These are phyloP conservation scores for Pelobates fuscus DNA, from an alignment of 2,113 vertebrate species.

Conservation along the genomic window DNA sequence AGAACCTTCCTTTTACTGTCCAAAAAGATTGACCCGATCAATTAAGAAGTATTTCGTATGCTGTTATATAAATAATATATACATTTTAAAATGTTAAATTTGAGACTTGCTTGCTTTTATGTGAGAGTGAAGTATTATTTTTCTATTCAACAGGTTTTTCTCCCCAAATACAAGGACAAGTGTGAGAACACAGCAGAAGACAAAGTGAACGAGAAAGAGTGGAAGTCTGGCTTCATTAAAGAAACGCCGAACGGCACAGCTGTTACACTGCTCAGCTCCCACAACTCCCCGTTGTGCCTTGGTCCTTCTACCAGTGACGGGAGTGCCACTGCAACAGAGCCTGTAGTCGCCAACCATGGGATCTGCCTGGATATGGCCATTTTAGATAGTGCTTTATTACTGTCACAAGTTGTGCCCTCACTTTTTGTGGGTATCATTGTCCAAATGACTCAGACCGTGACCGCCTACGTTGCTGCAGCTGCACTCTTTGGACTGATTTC, in stretches of 20 bases:
- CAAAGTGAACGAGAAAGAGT: slow-evolving; percentile 49
- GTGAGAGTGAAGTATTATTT: neutral
- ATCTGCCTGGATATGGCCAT: slow-evolving; percentile 85
- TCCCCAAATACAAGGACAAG: slow-evolving; percentile 69
- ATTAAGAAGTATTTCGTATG: too few species aligned
- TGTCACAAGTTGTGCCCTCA: slow-evolving; percentile 83
- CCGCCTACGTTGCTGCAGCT: slow-evolving; percentile 78
- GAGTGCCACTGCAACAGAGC: slow-evolving; percentile 58
- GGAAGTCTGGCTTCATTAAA: slow-evolving; percentile 59
- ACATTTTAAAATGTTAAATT: too few species aligned
- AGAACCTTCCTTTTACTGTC: too few species aligned
- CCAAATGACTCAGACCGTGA: slow-evolving; percentile 77
- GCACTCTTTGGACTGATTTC: slow-evolving; percentile 74
- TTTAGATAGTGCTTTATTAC: slow-evolving; percentile 83
- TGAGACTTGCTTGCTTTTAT: too few species aligned
- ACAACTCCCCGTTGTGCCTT: slow-evolving; percentile 58
- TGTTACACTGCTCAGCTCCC: slow-evolving; percentile 50
- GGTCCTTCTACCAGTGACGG: slow-evolving; percentile 66
- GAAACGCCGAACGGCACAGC: slow-evolving; percentile 62
- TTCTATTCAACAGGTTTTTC: slow-evolving; percentile 69
- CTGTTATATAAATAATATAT: too few species aligned
- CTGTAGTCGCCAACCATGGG: slow-evolving; percentile 60
- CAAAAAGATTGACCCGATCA: too few species aligned
- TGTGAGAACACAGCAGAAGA: slow-evolving; percentile 64
- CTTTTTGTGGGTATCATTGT: slow-evolving; percentile 81